phyloP scores from a whole-genome alignment of 2,888 invertebrate species.

The Agrilus biguttatus region DNA sequence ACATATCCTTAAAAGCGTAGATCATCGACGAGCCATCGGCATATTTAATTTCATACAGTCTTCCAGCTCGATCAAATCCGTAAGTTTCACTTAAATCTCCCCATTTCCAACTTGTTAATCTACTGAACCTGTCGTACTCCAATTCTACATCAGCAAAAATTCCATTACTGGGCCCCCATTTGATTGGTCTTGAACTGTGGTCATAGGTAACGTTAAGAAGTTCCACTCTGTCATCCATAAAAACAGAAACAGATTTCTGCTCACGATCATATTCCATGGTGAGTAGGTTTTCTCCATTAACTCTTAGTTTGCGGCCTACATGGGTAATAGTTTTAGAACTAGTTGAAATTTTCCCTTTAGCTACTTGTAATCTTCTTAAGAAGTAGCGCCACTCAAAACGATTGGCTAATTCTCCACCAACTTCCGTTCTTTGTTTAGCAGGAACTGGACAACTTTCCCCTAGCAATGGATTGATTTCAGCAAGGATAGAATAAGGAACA shows the following conservation, averaged over 20 bases:
- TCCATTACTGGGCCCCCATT: slow-evolving; percentile 73
- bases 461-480: slow-evolving; percentile 76
- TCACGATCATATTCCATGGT: slow-evolving; percentile 86
- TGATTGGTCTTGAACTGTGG: slow-evolving; percentile 67
- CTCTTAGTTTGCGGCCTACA: slow-evolving; percentile 70
- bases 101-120: slow-evolving; percentile 84
- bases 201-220: slow-evolving; percentile 78
- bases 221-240: slow-evolving; percentile 77
- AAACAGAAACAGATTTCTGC: slow-evolving; percentile 70
- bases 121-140: slow-evolving; percentile 82
- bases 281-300: slow-evolving; percentile 83
- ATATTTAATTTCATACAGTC: slow-evolving; percentile 79
- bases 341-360: slow-evolving; percentile 37
- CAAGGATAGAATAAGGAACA: slow-evolving; percentile 76
- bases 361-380: slow-evolving; percentile 56
- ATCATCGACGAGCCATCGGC: slow-evolving; percentile 82
- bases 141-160: slow-evolving; percentile 81
- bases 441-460: slow-evolving; percentile 86
- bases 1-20: slow-evolving; percentile 86
- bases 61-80: slow-evolving; percentile 78
- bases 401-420: slow-evolving; percentile 80
- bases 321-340: slow-evolving; percentile 58
- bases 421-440: slow-evolving; percentile 78
- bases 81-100: slow-evolving; percentile 83
- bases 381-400: slow-evolving; percentile 94